phyloP scores from a whole-genome alignment of 2,888 invertebrate species.

The Pilophorus perplexus region DNA sequence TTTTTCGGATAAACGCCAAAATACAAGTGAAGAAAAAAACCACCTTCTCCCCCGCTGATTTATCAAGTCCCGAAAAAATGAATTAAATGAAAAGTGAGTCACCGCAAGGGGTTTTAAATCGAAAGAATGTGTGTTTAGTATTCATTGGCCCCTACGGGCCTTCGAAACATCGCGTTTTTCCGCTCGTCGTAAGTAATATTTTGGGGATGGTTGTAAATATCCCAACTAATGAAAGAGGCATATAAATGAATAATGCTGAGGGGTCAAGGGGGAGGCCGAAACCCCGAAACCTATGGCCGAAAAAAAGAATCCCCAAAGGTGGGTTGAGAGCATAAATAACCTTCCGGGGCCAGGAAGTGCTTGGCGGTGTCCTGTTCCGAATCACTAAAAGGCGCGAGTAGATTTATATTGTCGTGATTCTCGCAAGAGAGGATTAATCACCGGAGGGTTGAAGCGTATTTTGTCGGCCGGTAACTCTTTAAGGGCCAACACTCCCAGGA shows the following conservation, averaged over 20 bases:
- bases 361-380: conserved; percentile 17
- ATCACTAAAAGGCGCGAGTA: conserved; percentile 22
- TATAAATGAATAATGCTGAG: conserved; percentile 15
- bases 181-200: conserved; percentile 7
- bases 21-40: neutral
- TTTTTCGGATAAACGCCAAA: neutral
- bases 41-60: conserved; percentile 5
- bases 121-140: conserved; percentile 30
- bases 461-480: neutral
- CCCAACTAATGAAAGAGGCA: conserved; percentile 23
- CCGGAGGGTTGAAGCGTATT: neutral
- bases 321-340: conserved; percentile 21
- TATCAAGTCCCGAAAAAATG: neutral
- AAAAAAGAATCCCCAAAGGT: conserved; percentile 1
- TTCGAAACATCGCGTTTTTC: conserved; percentile 9
- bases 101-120: neutral
- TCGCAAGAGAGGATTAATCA: conserved; percentile 15
- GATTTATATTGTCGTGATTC: conserved; percentile 30
- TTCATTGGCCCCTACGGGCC: conserved; percentile 36
- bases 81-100: neutral
- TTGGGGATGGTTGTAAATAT: conserved; percentile 18
- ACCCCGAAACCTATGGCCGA: neutral
- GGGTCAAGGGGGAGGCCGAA: conserved; percentile 10
- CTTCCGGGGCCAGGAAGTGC: neutral
- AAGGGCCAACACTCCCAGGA: conserved; percentile 18